Evolutionary conservation across 2,113 vertebrate genomes (phyloP).

Genomic region (Nesoenas mayeri): DNA sequence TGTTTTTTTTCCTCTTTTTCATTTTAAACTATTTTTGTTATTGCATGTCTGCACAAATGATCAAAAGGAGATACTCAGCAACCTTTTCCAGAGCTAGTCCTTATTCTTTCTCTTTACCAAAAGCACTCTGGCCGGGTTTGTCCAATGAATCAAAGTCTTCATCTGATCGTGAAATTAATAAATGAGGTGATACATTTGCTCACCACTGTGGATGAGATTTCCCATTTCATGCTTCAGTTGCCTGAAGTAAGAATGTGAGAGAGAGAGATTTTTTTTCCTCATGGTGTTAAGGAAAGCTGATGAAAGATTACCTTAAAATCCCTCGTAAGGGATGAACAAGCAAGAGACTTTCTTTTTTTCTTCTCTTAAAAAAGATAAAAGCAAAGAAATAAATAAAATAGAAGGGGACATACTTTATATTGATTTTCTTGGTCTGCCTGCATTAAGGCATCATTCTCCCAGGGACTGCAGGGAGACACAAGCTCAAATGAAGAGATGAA

Average conservation of each 20-base stretch:
- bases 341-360: background rate
- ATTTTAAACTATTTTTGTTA: background rate
- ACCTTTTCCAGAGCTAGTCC: background rate
- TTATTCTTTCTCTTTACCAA: background rate
- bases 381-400: conserved; percentile 33
- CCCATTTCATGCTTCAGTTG: conserved; percentile 74
- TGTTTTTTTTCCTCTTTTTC: background rate
- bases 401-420: conserved; percentile 18
- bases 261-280: background rate
- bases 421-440: conserved; percentile 57
- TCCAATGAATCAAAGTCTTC: conserved; percentile 20
- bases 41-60: background rate
- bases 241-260: conserved; percentile 53
- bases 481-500: conserved; percentile 13
- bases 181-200: conserved; percentile 63
- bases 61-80: background rate
- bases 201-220: conserved; percentile 60
- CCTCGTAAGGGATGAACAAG: conserved; percentile 34
- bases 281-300: conserved; percentile 55
- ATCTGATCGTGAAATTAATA: conserved; percentile 50
- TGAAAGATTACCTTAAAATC: conserved; percentile 67
- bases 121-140: background rate
- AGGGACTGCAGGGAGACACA: conserved; percentile 1
- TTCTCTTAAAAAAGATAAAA: conserved; percentile 6
- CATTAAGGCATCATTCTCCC: conserved; percentile 39